Conservation (phyloP, 1,140 invertebrate genomes). For the Lepidurus couesii region DNA sequence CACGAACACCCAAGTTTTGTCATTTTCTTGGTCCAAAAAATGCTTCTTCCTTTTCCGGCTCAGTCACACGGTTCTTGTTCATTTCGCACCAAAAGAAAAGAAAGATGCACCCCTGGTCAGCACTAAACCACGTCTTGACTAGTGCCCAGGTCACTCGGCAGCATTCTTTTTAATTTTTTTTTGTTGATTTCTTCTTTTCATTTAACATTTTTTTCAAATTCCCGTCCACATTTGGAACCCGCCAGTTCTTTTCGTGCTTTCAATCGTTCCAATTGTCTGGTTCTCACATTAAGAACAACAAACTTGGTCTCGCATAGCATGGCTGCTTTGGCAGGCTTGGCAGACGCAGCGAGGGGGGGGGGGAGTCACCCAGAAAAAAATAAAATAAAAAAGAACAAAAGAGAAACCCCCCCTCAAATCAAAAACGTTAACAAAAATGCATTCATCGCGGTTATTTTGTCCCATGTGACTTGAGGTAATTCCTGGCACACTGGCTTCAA, state of each 20-base stretch:
- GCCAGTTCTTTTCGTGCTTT: neutral
- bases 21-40: too few relatives aligned
- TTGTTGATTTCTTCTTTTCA: neutral
- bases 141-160: conserved; percentile 20
- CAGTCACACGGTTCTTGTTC: too few relatives aligned
- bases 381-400: neutral
- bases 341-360: neutral
- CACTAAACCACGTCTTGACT: conserved; percentile 14
- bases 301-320: conserved; percentile 11
- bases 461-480: conserved; percentile 21
- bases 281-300: neutral
- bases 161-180: neutral
- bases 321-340: conserved; percentile 17
- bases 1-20: too few relatives aligned
- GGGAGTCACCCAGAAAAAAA: neutral
- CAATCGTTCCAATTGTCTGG: neutral
- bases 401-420: neutral
- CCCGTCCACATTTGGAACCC: neutral
- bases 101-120: conserved; percentile 12
- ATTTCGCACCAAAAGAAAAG: neutral
- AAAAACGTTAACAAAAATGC: neutral
- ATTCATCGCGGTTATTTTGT: conserved; percentile 15
- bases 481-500: conserved; percentile 20
- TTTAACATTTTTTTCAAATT: neutral
- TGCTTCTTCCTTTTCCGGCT: too few relatives aligned